phyloP scores from a whole-genome alignment of 2,888 invertebrate species.

The Leptopterna dolabrata region DNA sequence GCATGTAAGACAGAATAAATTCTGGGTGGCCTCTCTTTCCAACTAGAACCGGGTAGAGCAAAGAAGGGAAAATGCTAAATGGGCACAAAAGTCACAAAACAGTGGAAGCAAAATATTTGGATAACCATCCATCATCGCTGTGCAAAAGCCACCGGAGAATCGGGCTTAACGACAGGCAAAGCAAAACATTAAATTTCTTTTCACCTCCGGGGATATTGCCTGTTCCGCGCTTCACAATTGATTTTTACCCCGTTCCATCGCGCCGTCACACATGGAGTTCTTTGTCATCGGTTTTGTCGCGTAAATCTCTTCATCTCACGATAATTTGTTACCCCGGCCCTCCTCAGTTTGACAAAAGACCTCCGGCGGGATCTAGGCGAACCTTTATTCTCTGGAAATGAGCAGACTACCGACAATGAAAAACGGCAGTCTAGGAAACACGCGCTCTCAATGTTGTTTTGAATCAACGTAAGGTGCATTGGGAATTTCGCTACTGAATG shows the following conservation, averaged over 20 bases:
- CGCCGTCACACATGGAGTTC: background rate
- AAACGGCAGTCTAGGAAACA: background rate
- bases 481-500: background rate
- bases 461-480: background rate
- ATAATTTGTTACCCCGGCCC: background rate
- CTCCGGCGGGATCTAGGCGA: background rate
- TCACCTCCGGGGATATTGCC: background rate
- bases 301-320: background rate
- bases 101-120: background rate
- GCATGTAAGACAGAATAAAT: too few relatives aligned
- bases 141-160: background rate
- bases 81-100: background rate
- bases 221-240: background rate
- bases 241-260: constrained; percentile 3
- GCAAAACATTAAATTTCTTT: background rate
- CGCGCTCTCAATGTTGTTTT: background rate
- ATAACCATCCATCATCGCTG: background rate
- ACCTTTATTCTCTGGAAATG: background rate
- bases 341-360: background rate
- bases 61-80: background rate
- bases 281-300: background rate
- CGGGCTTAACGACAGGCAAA: background rate
- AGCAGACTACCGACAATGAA: background rate
- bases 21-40: too few relatives aligned
- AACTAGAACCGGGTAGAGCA: too few relatives aligned